Conservation (phyloP, 1,140 invertebrate genomes). For the Calephelis virginiensis region DNA sequence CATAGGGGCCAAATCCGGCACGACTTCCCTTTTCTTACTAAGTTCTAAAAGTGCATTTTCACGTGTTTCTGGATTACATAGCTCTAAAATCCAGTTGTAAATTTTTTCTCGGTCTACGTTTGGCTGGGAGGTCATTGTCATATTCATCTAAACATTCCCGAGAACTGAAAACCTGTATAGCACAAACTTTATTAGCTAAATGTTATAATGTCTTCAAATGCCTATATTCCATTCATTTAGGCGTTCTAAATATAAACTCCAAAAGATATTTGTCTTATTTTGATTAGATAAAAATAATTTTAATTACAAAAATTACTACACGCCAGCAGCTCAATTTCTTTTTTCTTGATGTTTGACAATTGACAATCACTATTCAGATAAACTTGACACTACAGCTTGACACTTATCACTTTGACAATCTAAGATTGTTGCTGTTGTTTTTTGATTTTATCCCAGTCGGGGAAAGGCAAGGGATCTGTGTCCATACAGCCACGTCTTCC, state of each 20-base stretch:
- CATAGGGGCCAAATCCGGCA: conserved; percentile 97
- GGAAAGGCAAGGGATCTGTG: no score
- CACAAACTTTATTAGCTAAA: not conserved
- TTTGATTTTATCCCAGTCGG: no score
- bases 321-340: conserved; percentile 2
- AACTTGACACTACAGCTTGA: no score
- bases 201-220: not conserved
- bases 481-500: no score
- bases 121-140: conserved; percentile 36
- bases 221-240: not conserved
- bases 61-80: conserved; percentile 95
- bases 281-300: not conserved
- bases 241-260: not conserved
- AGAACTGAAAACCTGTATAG: not conserved
- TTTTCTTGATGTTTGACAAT: no score
- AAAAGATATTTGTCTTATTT: not conserved
- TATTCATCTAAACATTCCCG: conserved; percentile 16
- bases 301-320: not conserved
- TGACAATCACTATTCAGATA: no score
- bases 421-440: no score
- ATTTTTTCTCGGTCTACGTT: conserved; percentile 82
- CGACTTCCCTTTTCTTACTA: conserved; percentile 98
- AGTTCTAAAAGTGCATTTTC: conserved; percentile 97
- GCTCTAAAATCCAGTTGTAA: conserved; percentile 95
- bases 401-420: no score